These are phyloP conservation scores for Mola mola DNA, from an alignment of 2,113 vertebrate species.

Conservation along the genomic window DNA sequence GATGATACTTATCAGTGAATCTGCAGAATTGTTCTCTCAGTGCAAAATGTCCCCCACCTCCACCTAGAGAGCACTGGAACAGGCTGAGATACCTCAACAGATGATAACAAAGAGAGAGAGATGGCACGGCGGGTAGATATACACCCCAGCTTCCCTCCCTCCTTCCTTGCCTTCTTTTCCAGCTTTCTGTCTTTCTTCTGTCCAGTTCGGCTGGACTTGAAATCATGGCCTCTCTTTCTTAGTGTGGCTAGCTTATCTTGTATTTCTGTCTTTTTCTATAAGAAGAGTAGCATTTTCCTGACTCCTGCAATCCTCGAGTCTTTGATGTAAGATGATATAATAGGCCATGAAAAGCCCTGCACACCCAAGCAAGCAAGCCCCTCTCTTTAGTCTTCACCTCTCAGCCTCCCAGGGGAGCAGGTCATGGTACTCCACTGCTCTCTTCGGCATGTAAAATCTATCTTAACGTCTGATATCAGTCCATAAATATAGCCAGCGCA, in stretches of 20 bases:
- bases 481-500: constrained; percentile 78
- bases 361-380: background rate
- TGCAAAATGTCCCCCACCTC: constrained; percentile 32
- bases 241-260: background rate
- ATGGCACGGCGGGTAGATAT: constrained; percentile 66
- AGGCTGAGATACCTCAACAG: constrained; percentile 72
- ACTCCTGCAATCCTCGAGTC: background rate
- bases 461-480: constrained; percentile 80
- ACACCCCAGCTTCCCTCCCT: constrained; percentile 48
- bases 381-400: constrained; percentile 23
- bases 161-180: background rate
- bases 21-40: constrained; percentile 27
- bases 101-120: constrained; percentile 59
- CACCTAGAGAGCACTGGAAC: constrained; percentile 34
- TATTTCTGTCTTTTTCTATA: background rate
- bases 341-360: constrained; percentile 4
- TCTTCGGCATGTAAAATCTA: constrained; percentile 62
- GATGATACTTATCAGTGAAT: constrained; percentile 13
- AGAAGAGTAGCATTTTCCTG: background rate
- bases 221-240: background rate
- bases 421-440: constrained; percentile 62
- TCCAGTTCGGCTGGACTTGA: background rate
- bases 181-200: background rate
- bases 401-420: constrained; percentile 34
- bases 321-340: constrained; percentile 17